Conservation (phyloP, 2,113 vertebrate genomes). For the Varanus komodoensis region DNA sequence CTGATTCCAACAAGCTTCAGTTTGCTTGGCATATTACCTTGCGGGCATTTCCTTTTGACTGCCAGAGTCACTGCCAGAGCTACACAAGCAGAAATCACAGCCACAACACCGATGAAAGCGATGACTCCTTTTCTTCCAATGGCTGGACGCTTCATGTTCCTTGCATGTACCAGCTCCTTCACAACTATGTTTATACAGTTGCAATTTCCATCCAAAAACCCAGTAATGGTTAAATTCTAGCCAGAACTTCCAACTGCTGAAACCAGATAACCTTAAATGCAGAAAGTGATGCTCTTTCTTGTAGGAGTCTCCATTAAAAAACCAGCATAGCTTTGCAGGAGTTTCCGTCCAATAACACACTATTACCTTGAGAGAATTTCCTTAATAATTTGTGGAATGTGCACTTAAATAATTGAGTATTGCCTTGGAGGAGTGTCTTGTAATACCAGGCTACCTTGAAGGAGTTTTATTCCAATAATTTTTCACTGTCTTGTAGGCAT, state of each 20-base stretch:
- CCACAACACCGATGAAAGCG: constrained; percentile 14
- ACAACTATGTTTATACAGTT: background rate
- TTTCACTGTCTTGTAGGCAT: background rate
- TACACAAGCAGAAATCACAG: constrained; percentile 25
- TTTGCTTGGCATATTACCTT: constrained; percentile 18
- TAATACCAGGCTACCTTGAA: background rate
- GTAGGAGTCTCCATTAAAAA: background rate
- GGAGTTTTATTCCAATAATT: background rate
- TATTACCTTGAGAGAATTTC: background rate
- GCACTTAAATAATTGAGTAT: background rate
- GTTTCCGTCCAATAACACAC: background rate
- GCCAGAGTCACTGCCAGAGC: constrained; percentile 16
- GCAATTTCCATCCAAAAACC: background rate
- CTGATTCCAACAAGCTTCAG: background rate
- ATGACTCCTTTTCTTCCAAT: background rate
- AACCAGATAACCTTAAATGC: background rate
- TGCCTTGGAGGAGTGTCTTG: background rate
- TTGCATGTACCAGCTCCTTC: no score
- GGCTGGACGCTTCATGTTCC: background rate
- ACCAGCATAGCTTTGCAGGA: background rate
- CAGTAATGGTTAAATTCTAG: background rate
- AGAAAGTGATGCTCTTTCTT: background rate
- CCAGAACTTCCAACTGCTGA: background rate
- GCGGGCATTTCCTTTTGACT: background rate
- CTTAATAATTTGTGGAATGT: background rate